These are phyloP conservation scores for Eumerus sabulonum DNA, from an alignment of 2,888 invertebrate species.

Conservation along the genomic window DNA sequence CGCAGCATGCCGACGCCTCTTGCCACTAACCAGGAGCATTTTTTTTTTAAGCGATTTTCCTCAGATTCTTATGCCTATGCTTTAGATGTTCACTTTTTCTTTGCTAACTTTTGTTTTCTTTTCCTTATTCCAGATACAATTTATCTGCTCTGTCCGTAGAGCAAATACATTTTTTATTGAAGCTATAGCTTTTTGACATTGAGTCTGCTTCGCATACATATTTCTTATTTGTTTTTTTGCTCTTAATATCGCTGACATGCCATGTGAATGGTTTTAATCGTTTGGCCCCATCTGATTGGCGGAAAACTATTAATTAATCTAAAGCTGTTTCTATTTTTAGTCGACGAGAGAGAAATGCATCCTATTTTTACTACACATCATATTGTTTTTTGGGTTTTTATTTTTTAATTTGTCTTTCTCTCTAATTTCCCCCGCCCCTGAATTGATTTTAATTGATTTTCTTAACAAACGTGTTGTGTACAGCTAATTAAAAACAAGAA, in stretches of 20 bases:
- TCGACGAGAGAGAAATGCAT: constrained; percentile 48
- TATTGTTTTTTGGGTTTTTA: constrained; percentile 51
- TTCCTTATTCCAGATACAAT: constrained; percentile 19
- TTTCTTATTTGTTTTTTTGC: constrained; percentile 16
- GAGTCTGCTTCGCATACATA: not conserved
- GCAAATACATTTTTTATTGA: not conserved
- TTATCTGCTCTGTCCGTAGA: constrained; percentile 1
- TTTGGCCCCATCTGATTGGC: constrained; percentile 41
- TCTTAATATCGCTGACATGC: constrained; percentile 21
- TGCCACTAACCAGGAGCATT: constrained; percentile 57
- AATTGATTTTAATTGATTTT: constrained; percentile 61
- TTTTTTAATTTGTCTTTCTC: too few species aligned
- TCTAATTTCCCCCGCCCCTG: too few species aligned
- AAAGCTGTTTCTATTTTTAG: constrained; percentile 58
- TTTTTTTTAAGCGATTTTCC: constrained; percentile 43
- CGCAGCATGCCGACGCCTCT: constrained; percentile 40
- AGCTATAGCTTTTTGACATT: constrained; percentile 38
- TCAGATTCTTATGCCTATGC: constrained; percentile 27
- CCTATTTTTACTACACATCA: constrained; percentile 57
- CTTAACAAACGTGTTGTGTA: constrained; percentile 52
- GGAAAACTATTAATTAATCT: constrained; percentile 51
- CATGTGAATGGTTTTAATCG: constrained; percentile 27
- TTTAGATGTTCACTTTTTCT: too few species aligned
- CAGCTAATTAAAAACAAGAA: constrained; percentile 48
- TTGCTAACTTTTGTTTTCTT: constrained; percentile 29